Conservation (phyloP, 2,888 invertebrate genomes). For the Acanthosepion lycidas region DNA sequence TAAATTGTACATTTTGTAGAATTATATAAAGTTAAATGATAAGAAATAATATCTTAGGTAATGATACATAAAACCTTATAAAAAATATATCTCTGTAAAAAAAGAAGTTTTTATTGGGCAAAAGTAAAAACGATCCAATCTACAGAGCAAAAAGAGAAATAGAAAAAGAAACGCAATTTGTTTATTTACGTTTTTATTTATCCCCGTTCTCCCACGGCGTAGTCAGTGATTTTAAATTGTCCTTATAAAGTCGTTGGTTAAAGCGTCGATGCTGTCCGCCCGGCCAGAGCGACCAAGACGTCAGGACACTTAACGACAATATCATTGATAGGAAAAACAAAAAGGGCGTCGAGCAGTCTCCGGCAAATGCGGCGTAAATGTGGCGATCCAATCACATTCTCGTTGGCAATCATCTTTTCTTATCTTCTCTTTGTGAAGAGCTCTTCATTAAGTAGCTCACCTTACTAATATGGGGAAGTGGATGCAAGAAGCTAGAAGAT, state of each 20-base stretch:
- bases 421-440: neutral
- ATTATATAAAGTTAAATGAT: neutral
- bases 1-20: no score
- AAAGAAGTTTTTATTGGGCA: neutral
- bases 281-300: neutral
- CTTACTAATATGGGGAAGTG: neutral
- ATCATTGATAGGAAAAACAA: neutral
- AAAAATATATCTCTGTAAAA: neutral
- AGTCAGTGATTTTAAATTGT: slow-evolving; percentile 33
- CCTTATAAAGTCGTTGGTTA: neutral
- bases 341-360: neutral
- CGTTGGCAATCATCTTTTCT: slow-evolving; percentile 15
- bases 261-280: neutral
- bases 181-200: neutral
- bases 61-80: neutral
- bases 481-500: neutral
- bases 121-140: neutral
- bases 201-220: neutral
- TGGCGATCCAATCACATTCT: neutral
- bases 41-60: neutral
- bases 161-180: neutral
- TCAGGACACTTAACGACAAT: slow-evolving; percentile 33
- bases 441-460: neutral
- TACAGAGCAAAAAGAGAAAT: neutral
- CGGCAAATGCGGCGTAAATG: neutral